Conservation (phyloP, 30 jellyfish, hydroid and myxozoan genomes). For the Pelagia noctiluca region DNA sequence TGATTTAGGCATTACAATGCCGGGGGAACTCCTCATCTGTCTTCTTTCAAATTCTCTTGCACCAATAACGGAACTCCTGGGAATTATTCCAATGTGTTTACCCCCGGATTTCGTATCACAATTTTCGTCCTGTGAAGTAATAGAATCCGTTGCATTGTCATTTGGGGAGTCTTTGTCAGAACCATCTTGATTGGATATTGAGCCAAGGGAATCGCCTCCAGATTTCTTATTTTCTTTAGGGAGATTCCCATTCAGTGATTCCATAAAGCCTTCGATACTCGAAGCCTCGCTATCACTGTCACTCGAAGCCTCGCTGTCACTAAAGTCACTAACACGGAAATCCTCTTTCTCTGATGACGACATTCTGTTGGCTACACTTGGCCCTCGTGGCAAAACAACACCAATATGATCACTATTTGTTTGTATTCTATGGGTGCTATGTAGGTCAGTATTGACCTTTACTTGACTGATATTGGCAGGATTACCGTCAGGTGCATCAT, state of each 20-base stretch:
- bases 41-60: constrained; percentile 2
- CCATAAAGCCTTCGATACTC: constrained; percentile 52
- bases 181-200: neutral
- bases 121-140: neutral
- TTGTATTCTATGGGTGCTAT: neutral
- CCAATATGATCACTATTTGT: neutral
- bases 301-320: constrained; percentile 12
- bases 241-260: neutral
- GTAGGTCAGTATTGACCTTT: neutral
- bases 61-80: neutral
- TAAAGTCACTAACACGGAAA: neutral
- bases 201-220: neutral
- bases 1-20: neutral
- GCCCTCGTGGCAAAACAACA: neutral
- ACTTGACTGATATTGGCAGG: too few relatives aligned
- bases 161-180: neutral
- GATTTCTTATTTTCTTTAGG: neutral
- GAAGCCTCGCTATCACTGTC: constrained; percentile 28
- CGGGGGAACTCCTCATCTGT: neutral
- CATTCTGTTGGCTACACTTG: neutral
- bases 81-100: neutral
- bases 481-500: too few relatives aligned
- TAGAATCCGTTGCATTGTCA: neutral
- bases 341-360: constrained; percentile 5
- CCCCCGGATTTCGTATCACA: neutral